phyloP scores from a whole-genome alignment of 2,888 invertebrate species.

The Apocheima hispidaria region DNA sequence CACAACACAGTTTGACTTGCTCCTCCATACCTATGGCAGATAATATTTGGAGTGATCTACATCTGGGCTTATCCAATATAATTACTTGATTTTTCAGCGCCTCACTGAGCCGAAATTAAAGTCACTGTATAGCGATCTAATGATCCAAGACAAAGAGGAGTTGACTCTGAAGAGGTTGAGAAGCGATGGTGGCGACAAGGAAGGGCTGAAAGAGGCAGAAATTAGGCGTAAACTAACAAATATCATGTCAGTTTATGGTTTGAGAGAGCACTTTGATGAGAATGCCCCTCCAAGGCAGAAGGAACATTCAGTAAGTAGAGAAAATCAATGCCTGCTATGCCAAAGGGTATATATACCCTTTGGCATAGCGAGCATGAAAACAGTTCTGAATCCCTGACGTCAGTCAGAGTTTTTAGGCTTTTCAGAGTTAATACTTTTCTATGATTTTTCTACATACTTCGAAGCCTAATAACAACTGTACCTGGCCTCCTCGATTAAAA shows the following conservation, averaged over 20 bases:
- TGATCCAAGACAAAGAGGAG: slow-evolving; percentile 97
- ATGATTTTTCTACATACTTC: too few species aligned
- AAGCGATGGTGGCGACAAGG: slow-evolving; percentile 94
- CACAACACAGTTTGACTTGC: too few species aligned
- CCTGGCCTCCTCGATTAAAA: too few species aligned
- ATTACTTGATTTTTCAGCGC: slow-evolving; percentile 82
- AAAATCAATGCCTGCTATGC: too few species aligned
- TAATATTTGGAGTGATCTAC: not conserved
- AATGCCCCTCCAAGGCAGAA: slow-evolving; percentile 86
- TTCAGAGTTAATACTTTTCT: too few species aligned
- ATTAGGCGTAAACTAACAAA: slow-evolving; percentile 92
- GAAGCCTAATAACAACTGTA: too few species aligned
- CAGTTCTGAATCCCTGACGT: too few species aligned
- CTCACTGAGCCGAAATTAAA: slow-evolving; percentile 94
- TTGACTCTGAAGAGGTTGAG: slow-evolving; percentile 92
- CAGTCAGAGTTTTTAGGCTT: too few species aligned
- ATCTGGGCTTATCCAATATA: too few species aligned
- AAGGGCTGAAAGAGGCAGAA: slow-evolving; percentile 93
- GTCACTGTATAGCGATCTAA: slow-evolving; percentile 94
- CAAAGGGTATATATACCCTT: too few species aligned
- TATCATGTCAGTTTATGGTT: slow-evolving; percentile 93
- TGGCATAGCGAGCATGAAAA: too few species aligned
- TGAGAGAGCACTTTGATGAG: slow-evolving; percentile 93
- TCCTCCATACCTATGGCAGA: too few species aligned
- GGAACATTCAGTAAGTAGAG: slow-evolving; percentile 80